A percentile compares a stretch with the other conserved stretches of the same genome.
Evolutionary conservation across 2,113 vertebrate species (phyloP).

Genomic region (Barnardius zonarius): DNA sequence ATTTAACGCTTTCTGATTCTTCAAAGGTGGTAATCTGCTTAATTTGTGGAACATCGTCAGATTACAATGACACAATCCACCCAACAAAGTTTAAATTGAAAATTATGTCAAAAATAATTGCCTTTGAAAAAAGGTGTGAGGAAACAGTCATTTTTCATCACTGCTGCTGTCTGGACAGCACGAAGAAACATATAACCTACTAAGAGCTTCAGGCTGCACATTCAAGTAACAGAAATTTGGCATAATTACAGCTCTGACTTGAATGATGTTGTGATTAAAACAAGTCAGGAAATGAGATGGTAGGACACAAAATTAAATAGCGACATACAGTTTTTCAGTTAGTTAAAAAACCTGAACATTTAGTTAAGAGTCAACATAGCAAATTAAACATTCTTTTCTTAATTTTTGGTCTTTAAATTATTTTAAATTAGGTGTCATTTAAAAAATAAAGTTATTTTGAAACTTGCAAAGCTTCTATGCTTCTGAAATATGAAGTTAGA

Average conservation of each 20-base stretch:
- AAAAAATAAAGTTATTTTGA: not conserved
- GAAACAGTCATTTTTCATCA: not conserved
- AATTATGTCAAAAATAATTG: not conserved
- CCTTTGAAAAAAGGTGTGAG: not conserved
- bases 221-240: not conserved
- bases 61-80: not conserved
- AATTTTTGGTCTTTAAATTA: not conserved
- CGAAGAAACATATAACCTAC: not conserved
- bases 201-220: not conserved
- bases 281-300: conserved; percentile 15
- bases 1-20: not conserved
- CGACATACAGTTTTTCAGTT: not conserved
- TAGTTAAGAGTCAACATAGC: not conserved
- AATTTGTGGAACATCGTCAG: not conserved
- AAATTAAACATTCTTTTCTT: not conserved
- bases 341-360: not conserved
- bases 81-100: not conserved
- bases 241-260: conserved; percentile 15
- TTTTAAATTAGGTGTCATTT: not conserved
- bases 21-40: not conserved
- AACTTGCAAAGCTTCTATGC: not conserved
- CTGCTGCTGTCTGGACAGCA: not conserved
- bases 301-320: not conserved
- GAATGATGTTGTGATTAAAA: conserved; percentile 2
- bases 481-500: not conserved